Conservation (phyloP, 2,797 vertebrate species). For the Brotula barbata region DNA sequence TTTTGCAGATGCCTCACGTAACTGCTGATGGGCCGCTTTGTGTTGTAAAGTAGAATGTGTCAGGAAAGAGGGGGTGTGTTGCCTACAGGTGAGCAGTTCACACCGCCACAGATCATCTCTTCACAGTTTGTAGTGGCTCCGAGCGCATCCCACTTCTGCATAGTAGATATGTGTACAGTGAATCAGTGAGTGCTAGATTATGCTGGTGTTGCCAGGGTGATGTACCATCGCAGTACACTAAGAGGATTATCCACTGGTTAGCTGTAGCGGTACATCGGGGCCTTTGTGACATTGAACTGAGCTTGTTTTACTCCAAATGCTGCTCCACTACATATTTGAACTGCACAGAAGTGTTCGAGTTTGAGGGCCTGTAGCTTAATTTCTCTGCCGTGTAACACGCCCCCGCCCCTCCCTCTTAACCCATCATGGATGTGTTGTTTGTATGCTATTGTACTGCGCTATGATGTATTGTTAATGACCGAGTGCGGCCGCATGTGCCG, state of each 20-base stretch:
- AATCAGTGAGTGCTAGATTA: conserved; percentile 57
- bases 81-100: conserved; percentile 29
- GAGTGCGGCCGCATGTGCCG: conserved; percentile 5
- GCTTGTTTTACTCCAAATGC: conserved; percentile 13
- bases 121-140: conserved; percentile 42
- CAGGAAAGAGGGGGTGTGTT: conserved; percentile 25
- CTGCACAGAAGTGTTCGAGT: conserved; percentile 13
- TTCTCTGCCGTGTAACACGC: conserved; percentile 22
- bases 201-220: conserved; percentile 59
- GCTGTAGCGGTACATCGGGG: conserved; percentile 46
- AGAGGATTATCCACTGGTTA: conserved; percentile 67
- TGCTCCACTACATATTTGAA: conserved; percentile 6
- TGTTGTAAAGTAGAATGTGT: conserved; percentile 23
- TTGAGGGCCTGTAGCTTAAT: conserved; percentile 11
- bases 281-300: conserved; percentile 31
- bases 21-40: conserved; percentile 28
- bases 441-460: conserved; percentile 50
- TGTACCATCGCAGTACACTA: conserved; percentile 47
- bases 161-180: conserved; percentile 34
- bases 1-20: conserved; percentile 41
- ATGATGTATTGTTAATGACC: conserved; percentile 72
- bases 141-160: conserved; percentile 61
- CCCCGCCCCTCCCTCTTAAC: conserved; percentile 26
- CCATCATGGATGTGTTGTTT: conserved; percentile 45
- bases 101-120: conserved; percentile 40